Evolutionary conservation across 2,888 invertebrate species (phyloP).

Genomic region (Leucophenga maculata): DNA sequence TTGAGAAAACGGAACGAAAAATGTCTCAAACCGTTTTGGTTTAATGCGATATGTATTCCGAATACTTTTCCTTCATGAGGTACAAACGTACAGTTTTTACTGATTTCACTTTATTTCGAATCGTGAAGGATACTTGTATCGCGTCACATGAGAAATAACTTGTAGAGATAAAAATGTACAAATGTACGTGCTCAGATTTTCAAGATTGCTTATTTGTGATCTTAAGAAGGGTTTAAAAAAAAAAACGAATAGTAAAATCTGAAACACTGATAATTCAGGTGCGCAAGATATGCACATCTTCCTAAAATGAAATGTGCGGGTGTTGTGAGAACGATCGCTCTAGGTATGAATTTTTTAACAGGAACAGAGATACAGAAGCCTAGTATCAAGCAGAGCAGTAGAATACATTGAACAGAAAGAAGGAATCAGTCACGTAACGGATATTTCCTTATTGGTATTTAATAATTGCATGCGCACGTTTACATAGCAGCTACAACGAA

Average conservation of each 20-base stretch:
- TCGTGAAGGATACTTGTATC: background rate
- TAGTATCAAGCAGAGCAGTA: slow-evolving; percentile 11
- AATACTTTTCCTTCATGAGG: no score
- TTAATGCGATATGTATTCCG: no score
- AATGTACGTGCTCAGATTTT: no score
- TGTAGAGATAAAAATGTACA: background rate
- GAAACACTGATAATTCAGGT: no score
- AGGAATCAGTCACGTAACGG: slow-evolving; percentile 70
- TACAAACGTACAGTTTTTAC: no score
- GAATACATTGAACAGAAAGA: slow-evolving; percentile 34
- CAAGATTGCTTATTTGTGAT: no score
- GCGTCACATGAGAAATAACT: slow-evolving; percentile 38
- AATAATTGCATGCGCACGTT: slow-evolving; percentile 66
- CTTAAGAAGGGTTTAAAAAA: no score
- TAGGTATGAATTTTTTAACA: background rate
- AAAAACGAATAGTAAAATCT: no score
- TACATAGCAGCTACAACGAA: slow-evolving; percentile 28
- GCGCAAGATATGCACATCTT: no score
- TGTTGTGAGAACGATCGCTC: slow-evolving; percentile 4
- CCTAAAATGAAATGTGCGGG: slow-evolving; percentile 16
- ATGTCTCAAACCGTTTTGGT: no score
- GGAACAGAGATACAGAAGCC: background rate
- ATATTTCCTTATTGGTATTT: slow-evolving; percentile 71
- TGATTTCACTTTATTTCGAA: no score
- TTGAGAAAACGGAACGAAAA: no score